A percentile compares a stretch with the other conserved stretches of the same genome.
Conservation (phyloP, 2,113 vertebrate genomes). For the Thalassarche chlororhynchos region DNA sequence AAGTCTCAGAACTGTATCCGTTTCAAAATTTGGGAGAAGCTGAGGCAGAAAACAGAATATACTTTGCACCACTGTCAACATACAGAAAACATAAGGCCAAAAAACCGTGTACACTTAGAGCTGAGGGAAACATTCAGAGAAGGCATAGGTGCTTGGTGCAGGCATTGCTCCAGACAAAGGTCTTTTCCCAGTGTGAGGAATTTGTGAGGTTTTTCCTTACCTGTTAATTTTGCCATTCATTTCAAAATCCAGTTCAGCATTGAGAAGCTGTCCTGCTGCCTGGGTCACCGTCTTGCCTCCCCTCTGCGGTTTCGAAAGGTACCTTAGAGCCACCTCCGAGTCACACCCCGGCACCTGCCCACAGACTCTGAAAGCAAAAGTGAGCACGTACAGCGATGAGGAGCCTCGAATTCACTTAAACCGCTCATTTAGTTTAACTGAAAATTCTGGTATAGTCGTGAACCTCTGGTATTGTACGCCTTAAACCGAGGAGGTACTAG, state of each 20-base stretch:
- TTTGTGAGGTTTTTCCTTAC: background rate
- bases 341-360: background rate
- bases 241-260: background rate
- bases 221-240: background rate
- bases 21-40: background rate
- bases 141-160: background rate
- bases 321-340: background rate
- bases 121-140: background rate
- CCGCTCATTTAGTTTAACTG: background rate
- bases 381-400: background rate
- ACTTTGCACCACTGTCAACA: background rate
- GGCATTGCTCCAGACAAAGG: background rate
- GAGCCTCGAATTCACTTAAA: background rate
- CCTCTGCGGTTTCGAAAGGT: fast-evolving
- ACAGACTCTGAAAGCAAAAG: background rate
- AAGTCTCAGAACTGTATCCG: background rate
- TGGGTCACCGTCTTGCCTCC: background rate
- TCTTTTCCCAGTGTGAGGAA: background rate
- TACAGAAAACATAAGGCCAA: background rate
- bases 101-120: background rate
- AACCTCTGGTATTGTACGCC: background rate
- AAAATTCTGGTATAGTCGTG: background rate
- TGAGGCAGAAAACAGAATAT: background rate
- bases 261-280: background rate
- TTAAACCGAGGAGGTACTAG: background rate